Evolutionary conservation across 2,113 vertebrate genomes (phyloP), one percentile per base, ranked within the genome.

Genomic region (Origma solitaria): DNA sequence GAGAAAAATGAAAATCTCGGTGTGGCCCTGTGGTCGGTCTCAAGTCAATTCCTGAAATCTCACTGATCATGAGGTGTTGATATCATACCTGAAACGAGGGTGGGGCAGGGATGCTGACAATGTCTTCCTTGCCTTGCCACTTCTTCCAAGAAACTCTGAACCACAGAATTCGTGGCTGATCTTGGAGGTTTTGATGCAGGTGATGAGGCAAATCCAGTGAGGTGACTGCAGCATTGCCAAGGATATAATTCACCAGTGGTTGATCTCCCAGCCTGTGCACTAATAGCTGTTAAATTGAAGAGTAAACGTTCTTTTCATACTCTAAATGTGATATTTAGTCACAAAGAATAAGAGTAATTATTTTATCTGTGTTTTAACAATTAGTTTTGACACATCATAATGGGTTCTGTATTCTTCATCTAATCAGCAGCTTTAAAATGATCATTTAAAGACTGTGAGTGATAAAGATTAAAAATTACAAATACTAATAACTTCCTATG

Each of bases 401-500:
- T 12, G 2, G 6, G 33, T 81, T 93, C 45, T 54, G 45, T 73
- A 80, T 57, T 94, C 75, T 94, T 80, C 33, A 77, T 73, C 88
- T 82, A 72, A 80, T 84, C 71, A 58, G 50, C 58, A 49, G 20
- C 24, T 83, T 90, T 61, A 6, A 78, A 96, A 83, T 15, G 37
- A n/a, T 81, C 13, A 40, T 64, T 94, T 89, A 85, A 95, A 56
- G 44, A 54, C 53, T 53, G 37, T 54, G 60, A 86, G 28, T 12
- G 38, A 54, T 64, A 61, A 89, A 83, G 69, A 83, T 90, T 51
- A 81, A 93, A 72, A 93, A 90, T 53, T 82, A 84, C 47, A 81
- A 95, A 92, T 73, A 88, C 56, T 75, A 79, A 60, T 82, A 90
- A 37, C 53, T 80, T 77, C 25, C 31, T 20, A 37, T 62, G 22